A percentile compares a stretch with the other conserved stretches of the same genome.
phyloP scores from a whole-genome alignment of 2,113 vertebrate genomes.

The Plecotus auritus region DNA sequence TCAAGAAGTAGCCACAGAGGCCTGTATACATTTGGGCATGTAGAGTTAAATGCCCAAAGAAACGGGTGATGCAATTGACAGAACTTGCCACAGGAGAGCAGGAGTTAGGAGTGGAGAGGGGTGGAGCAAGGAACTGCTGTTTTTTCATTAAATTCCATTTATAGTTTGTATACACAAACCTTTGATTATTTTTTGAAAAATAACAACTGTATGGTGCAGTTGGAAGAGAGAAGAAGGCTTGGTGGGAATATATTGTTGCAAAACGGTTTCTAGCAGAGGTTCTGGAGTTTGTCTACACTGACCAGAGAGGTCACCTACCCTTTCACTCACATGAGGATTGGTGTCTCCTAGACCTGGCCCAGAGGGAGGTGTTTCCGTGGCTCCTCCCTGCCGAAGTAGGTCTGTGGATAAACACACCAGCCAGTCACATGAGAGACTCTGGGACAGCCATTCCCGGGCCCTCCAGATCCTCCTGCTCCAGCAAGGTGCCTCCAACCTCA shows the following conservation, averaged over 20 bases:
- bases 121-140: not conserved
- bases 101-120: not conserved
- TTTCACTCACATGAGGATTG: not conserved
- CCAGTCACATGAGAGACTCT: not conserved
- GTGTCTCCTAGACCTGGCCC: rapidly evolving
- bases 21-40: not conserved
- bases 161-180: not conserved
- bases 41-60: not conserved
- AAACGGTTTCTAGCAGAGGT: not conserved
- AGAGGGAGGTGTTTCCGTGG: not conserved
- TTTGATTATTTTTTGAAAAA: not conserved
- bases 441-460: not conserved
- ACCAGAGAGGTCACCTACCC: not conserved
- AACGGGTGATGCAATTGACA: not conserved
- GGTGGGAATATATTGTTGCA: not conserved
- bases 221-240: not conserved
- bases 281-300: not conserved
- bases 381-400: not conserved
- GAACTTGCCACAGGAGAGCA: not conserved
- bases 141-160: not conserved
- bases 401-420: not conserved
- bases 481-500: not conserved
- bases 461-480: not conserved
- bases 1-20: not conserved
- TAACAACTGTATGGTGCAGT: not conserved